A percentile compares a stretch with the other conserved stretches of the same genome.
phyloP scores from a whole-genome alignment of 1,140 invertebrate genomes.

The Saccostrea echinata region DNA sequence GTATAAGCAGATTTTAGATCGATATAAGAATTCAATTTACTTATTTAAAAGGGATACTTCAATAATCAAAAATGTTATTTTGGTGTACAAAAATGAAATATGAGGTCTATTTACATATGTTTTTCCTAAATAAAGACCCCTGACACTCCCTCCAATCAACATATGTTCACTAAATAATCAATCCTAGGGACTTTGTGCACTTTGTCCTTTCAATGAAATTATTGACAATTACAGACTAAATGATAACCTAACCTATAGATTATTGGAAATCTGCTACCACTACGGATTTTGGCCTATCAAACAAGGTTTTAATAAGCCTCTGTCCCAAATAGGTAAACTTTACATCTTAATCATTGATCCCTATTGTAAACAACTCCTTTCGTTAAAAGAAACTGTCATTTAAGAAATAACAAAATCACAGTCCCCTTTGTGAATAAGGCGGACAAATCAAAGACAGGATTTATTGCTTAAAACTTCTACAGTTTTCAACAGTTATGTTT shows the following conservation, averaged over 20 bases:
- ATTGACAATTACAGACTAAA: conserved; percentile 7
- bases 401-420: neutral
- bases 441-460: neutral
- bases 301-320: neutral
- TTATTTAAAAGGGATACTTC: neutral
- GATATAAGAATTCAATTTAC: neutral
- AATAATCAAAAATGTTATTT: neutral
- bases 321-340: neutral
- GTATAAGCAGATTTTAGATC: too few species aligned
- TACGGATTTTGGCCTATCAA: neutral
- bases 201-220: neutral
- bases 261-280: neutral
- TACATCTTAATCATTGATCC: neutral
- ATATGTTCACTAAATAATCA: neutral
- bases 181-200: neutral
- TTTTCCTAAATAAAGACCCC: neutral
- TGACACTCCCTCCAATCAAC: neutral
- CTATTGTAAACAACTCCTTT: conserved; percentile 6
- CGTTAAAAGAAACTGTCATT: too few species aligned
- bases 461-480: neutral
- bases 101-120: neutral
- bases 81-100: neutral
- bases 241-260: neutral
- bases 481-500: neutral
- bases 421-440: neutral